phyloP scores from a whole-genome alignment of 2,113 vertebrate species.

The Chelonoidis abingdonii region DNA sequence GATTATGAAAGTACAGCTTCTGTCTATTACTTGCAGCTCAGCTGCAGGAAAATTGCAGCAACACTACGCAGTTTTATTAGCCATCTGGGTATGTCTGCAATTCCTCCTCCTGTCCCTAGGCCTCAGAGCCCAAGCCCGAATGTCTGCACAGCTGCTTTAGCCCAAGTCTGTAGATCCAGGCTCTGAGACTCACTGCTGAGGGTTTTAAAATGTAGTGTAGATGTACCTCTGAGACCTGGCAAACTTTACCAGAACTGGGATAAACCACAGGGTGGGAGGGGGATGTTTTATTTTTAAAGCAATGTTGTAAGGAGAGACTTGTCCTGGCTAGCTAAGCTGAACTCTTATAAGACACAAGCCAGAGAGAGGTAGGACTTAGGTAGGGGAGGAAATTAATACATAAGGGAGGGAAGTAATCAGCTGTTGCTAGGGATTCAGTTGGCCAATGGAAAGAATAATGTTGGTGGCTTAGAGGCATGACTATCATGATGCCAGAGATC shows the following conservation, averaged over 20 bases:
- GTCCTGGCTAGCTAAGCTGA: background rate
- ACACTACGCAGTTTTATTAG: background rate
- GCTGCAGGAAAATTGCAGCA: background rate
- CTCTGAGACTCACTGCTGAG: no score
- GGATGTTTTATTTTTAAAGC: background rate
- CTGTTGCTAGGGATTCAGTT: background rate
- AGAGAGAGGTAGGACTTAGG: background rate
- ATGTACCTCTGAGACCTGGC: background rate
- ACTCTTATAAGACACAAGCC: background rate
- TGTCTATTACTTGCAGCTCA: conserved; percentile 31
- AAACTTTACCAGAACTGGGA: background rate
- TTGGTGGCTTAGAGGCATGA: background rate
- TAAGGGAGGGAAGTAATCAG: background rate
- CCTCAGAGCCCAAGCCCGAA: no score
- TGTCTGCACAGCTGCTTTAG: no score
- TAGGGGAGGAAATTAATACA: background rate
- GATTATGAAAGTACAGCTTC: background rate
- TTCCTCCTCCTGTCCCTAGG: no score
- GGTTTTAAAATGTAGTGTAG: no score
- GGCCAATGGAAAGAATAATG: no score
- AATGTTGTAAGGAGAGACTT: no score
- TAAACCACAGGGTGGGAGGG: background rate
- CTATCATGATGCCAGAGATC: background rate
- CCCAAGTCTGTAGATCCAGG: no score
- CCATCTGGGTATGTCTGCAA: background rate